A percentile compares a stretch with the other conserved stretches of the same genome.
Evolutionary conservation across 2,888 invertebrate species (phyloP).

Genomic region (Acrobasis consociella): DNA sequence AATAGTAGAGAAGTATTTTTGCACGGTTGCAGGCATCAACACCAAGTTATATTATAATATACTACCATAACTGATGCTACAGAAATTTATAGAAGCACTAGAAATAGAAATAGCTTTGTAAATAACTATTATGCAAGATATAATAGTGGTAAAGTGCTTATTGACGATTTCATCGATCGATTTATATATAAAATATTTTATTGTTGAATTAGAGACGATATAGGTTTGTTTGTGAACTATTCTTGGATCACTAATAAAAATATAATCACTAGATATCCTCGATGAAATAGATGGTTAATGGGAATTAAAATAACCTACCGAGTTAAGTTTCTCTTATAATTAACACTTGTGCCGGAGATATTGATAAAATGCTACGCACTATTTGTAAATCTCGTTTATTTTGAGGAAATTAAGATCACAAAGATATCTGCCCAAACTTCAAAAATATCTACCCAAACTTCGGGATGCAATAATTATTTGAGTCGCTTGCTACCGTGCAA

Average conservation of each 20-base stretch:
- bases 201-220: conserved; percentile 48
- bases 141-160: conserved; percentile 52
- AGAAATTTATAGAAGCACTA: conserved; percentile 34
- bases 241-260: conserved; percentile 22
- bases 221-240: conserved; percentile 45
- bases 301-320: not conserved
- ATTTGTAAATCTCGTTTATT: not conserved
- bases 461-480: no score
- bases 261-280: conserved; percentile 15
- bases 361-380: not conserved
- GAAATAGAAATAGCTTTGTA: conserved; percentile 56
- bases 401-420: not conserved
- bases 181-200: conserved; percentile 41
- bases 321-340: not conserved
- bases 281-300: not conserved
- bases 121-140: conserved; percentile 51
- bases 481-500: no score
- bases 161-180: conserved; percentile 34
- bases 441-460: no score
- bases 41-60: conserved; percentile 10
- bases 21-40: conserved; percentile 8
- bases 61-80: conserved; percentile 27
- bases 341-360: not conserved
- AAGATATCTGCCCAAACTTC: no score
- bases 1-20: conserved; percentile 24